Percentiles rank a stretch among this genome's conserved stretches.
phyloP scores from a whole-genome alignment of 2,797 vertebrate species.

The Leptodactylus fallax region DNA sequence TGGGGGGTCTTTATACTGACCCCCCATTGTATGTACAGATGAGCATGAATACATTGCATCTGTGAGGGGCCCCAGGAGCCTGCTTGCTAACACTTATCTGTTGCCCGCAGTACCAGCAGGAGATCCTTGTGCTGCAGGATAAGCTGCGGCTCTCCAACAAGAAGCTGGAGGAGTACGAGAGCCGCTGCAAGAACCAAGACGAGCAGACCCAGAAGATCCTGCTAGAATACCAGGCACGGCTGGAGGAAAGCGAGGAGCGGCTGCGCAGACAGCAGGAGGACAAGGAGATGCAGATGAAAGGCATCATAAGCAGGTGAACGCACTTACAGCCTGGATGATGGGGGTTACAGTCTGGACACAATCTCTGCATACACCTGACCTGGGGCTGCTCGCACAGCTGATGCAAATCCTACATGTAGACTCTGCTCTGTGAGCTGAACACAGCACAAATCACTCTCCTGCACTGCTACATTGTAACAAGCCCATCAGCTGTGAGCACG shows the following conservation, averaged over 20 bases:
- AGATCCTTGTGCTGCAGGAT: constrained; percentile 93
- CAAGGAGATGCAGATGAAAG: constrained; percentile 99
- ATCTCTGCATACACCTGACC: too few relatives aligned
- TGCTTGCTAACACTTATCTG: neutral
- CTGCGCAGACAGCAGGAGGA: constrained; percentile 94
- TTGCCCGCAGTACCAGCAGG: constrained; percentile 86
- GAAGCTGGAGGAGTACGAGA: constrained; percentile 96
- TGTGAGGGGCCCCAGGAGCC: too few relatives aligned
- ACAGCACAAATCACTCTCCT: too few relatives aligned
- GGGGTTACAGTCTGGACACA: neutral
- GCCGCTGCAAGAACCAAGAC: constrained; percentile 93
- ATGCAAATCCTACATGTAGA: too few relatives aligned
- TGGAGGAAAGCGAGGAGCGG: constrained; percentile 96
- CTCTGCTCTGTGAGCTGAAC: too few relatives aligned
- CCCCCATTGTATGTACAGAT: too few relatives aligned
- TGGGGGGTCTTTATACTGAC: too few relatives aligned
- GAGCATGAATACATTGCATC: too few relatives aligned
- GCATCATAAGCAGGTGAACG: constrained; percentile 94
- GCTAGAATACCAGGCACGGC: constrained; percentile 94
- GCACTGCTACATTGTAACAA: too few relatives aligned
- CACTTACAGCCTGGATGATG: neutral
- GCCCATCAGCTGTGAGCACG: too few relatives aligned
- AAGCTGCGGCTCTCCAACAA: constrained; percentile 91
- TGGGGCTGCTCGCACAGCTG: too few relatives aligned
- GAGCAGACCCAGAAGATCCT: constrained; percentile 95